Percentiles rank a stretch among this genome's conserved stretches.
Conservation (phyloP, 2,888 invertebrate species). For the Drosophila tanythrix region DNA sequence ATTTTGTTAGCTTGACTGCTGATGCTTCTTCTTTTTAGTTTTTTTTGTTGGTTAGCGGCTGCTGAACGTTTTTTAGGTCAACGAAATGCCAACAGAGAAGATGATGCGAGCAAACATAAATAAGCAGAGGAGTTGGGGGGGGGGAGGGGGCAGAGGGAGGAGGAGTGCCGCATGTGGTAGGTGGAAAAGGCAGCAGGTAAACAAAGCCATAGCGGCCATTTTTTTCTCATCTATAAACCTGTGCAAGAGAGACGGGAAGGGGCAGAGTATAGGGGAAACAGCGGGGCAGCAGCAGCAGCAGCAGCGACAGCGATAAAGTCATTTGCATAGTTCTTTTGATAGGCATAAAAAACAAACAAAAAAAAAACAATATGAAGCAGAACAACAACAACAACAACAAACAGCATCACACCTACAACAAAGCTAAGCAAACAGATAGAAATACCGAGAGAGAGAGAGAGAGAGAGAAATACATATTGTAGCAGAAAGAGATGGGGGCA, state of each 20-base stretch:
- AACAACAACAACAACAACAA: slow-evolving; percentile 25
- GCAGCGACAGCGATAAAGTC: slow-evolving; percentile 69
- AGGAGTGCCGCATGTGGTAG: slow-evolving; percentile 26
- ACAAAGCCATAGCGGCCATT: slow-evolving; percentile 58
- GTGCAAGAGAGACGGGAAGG: slow-evolving; percentile 6
- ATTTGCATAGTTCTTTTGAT: slow-evolving; percentile 78
- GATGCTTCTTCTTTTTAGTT: slow-evolving; percentile 18
- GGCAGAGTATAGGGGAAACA: neutral
- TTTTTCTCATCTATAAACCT: slow-evolving; percentile 67
- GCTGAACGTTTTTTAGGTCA: slow-evolving; percentile 79
- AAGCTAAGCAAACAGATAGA: slow-evolving; percentile 20
- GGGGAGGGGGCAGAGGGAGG: neutral
- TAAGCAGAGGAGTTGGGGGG: slow-evolving; percentile 28
- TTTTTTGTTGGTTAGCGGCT: slow-evolving; percentile 59
- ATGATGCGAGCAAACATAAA: slow-evolving; percentile 77
- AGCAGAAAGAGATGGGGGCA: neutral
- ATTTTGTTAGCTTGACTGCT: slow-evolving; percentile 57
- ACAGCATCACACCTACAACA: slow-evolving; percentile 61
- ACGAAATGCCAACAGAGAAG: slow-evolving; percentile 76
- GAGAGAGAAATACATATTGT: neutral
- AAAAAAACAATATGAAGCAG: slow-evolving; percentile 24
- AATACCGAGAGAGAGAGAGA: neutral
- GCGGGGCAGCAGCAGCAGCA: neutral
- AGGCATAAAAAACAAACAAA: slow-evolving; percentile 36
- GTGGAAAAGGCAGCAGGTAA: slow-evolving; percentile 64